Base-by-base conservation (phyloP, 2,113 vertebrate species). In the Lathamus discolor region DNA sequence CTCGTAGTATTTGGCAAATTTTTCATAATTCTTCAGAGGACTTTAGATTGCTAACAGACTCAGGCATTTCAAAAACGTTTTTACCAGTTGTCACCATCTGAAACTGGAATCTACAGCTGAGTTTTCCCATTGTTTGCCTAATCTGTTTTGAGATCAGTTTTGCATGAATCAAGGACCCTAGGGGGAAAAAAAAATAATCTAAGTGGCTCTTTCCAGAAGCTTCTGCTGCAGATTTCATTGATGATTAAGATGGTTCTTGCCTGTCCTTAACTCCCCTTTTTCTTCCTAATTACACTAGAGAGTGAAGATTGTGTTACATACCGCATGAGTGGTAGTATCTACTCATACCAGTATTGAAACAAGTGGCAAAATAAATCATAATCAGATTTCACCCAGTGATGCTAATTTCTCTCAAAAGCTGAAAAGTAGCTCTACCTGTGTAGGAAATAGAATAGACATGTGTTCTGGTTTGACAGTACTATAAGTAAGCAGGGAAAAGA, bases 211-310 rank as follows among this genome's bases (percentile, higher is more conserved):
- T 64, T 96, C 61, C 73, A 95, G 92, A 93, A 96, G 76, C 80
- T 95, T 88, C 69, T 93, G 51, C 89, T 94, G 54, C 80, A 82
- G 77, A 89, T 95, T 94, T 96, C 73, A 78, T 88, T 88, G 80
- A 90, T 88, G 80, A 90, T 94, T 76, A 88, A 94, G 73, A 75
- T 88, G 75, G 68, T 93, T 95, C 73, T 94, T 57, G 69, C 57
- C 76, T 96, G 95, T 95, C 88, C 88, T 96, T 94, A 95, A 73
- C 25, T 91, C 61, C 90, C 88, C 35, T 70, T 94, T 90, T 86
- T 87, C 19, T 54, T 86, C 52, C 48, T 82, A 77, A 68, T 93
- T 92, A 54, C 29, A 49, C 39, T 55, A 35, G 55, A 81, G 35
- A 81, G 66, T 72, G 80, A 92, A 81, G 61, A 55, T 57, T 57